These are phyloP conservation scores for Neopipo cinnamomea DNA, from an alignment of 2,113 vertebrate genomes.

Conservation along the genomic window DNA sequence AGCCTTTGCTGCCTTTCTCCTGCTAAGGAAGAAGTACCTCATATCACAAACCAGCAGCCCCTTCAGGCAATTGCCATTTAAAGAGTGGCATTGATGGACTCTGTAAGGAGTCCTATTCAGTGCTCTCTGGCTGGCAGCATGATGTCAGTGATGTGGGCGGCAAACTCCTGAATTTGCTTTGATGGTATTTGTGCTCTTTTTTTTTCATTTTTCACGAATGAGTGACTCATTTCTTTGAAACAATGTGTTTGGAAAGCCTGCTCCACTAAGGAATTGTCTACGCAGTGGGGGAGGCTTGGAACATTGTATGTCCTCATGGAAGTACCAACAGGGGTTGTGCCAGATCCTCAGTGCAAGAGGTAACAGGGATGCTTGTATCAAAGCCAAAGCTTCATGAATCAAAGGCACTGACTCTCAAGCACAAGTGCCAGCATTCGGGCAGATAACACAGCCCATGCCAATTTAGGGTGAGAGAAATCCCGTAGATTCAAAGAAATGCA, in stretches of 20 bases:
- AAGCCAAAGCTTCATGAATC: conserved; percentile 52
- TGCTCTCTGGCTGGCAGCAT: conserved; percentile 56
- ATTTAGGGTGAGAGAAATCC: conserved; percentile 2
- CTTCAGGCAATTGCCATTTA: conserved; percentile 69
- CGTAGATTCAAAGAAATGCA: neutral
- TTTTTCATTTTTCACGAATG: conserved; percentile 65
- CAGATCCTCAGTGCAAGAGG: conserved; percentile 54
- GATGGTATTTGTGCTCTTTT: conserved; percentile 69
- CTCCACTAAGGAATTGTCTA: conserved; percentile 43
- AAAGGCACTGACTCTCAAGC: conserved; percentile 27
- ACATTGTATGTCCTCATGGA: conserved; percentile 57
- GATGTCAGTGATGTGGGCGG: conserved; percentile 69
- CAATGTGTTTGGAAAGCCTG: conserved; percentile 66
- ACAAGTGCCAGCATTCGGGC: conserved; percentile 3
- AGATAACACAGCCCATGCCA: conserved; percentile 11
- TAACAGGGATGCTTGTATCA: conserved; percentile 54
- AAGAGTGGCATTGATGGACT: conserved; percentile 62
- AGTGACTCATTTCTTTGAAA: conserved; percentile 67
- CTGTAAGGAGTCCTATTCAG: conserved; percentile 67
- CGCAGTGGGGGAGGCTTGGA: conserved; percentile 50
- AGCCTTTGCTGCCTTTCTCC: conserved; percentile 19
- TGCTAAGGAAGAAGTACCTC: conserved; percentile 61
- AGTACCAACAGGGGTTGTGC: conserved; percentile 58
- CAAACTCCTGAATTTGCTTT: conserved; percentile 57
- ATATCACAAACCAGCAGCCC: conserved; percentile 56